Evolutionary conservation across 2,888 invertebrate species (phyloP).

Genomic region (Cephus runcator): DNA sequence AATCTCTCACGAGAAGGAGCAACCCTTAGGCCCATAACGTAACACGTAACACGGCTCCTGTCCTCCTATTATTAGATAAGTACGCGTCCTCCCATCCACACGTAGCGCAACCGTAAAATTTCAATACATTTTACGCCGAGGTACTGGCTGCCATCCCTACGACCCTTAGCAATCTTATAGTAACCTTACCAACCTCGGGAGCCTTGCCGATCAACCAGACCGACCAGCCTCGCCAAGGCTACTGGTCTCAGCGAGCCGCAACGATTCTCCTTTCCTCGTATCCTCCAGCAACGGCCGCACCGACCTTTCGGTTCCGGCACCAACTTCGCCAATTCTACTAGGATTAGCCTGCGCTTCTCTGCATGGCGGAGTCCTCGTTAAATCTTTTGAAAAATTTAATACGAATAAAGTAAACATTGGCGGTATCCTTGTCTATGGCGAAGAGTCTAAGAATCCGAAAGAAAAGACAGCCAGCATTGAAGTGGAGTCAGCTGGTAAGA

Average conservation of each 20-base stretch:
- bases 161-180: neutral
- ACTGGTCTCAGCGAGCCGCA: neutral
- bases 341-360: neutral
- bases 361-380: neutral
- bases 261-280: neutral
- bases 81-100: constrained; percentile 9
- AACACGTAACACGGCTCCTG: constrained; percentile 23
- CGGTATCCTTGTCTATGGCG: neutral
- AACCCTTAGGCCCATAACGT: constrained; percentile 8
- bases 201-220: neutral
- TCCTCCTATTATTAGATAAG: constrained; percentile 22
- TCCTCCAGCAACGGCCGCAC: neutral
- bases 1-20: constrained; percentile 30
- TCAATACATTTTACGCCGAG: constrained; percentile 2
- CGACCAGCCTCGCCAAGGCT: too few species aligned
- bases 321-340: neutral
- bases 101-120: constrained; percentile 17
- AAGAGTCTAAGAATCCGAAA: neutral
- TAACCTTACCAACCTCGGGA: neutral
- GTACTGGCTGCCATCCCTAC: neutral
- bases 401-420: neutral
- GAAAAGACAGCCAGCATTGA: neutral
- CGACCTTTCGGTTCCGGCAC: neutral
- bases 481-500: neutral
- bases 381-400: neutral